phyloP scores from a whole-genome alignment of 1,140 invertebrate genomes.

The Stenopsyche tienmushanensis region DNA sequence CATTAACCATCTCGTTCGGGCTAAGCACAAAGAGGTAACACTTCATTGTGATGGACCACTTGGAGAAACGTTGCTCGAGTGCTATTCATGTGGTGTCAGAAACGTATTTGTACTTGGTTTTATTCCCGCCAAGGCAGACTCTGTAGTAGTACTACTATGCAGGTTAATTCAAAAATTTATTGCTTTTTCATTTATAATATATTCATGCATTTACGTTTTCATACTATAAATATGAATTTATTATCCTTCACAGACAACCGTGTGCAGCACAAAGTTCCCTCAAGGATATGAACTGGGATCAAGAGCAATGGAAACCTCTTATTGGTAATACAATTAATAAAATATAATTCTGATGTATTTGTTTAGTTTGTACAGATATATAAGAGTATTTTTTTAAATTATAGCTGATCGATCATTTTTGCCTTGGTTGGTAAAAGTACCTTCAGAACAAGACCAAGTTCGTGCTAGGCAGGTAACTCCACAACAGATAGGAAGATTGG shows the following conservation, averaged over 20 bases:
- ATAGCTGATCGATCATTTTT: slow-evolving; percentile 90
- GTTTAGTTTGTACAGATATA: no score
- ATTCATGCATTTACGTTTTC: slow-evolving; percentile 7
- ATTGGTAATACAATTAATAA: slow-evolving; percentile 54
- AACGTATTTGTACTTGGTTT: slow-evolving; percentile 99
- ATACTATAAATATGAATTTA: slow-evolving; percentile 14
- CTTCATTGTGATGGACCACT: slow-evolving; percentile 96
- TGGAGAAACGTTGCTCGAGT: slow-evolving; percentile 96
- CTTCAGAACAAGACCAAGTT: slow-evolving; percentile 93
- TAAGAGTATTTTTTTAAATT: slow-evolving; percentile 5
- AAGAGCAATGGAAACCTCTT: slow-evolving; percentile 98
- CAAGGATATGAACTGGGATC: slow-evolving; percentile 99
- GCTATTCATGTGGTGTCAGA: slow-evolving; percentile 96
- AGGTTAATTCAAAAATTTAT: slow-evolving; percentile 59
- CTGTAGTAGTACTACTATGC: slow-evolving; percentile 97
- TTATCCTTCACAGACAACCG: slow-evolving; percentile 66
- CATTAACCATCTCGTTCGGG: slow-evolving; percentile 96
- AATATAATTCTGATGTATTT: background rate
- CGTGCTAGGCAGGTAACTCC: slow-evolving; percentile 93
- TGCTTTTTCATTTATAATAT: background rate
- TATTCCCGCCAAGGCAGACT: slow-evolving; percentile 98
- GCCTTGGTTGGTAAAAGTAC: slow-evolving; percentile 95
- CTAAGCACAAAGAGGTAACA: slow-evolving; percentile 98
- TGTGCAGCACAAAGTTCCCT: slow-evolving; percentile 95
- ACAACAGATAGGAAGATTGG: slow-evolving; percentile 95